Percentiles rank a stretch among this genome's conserved stretches.
phyloP scores from a whole-genome alignment of 1,140 invertebrate genomes.

The Nymphalis io region DNA sequence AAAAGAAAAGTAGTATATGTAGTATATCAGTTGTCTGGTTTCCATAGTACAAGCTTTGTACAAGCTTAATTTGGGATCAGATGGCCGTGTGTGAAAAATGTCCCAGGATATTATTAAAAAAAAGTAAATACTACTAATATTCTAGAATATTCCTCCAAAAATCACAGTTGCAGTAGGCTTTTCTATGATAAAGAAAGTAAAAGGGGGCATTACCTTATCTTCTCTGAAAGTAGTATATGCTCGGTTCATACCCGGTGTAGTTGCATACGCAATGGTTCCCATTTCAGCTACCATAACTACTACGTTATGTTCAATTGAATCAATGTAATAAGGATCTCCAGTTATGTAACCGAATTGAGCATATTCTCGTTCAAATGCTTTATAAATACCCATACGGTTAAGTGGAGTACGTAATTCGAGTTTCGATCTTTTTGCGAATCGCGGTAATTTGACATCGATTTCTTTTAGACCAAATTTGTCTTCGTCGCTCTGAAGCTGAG shows the following conservation, averaged over 20 bases:
- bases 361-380: conserved; percentile 82
- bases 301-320: conserved; percentile 84
- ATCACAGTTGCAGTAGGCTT: conserved; percentile 81
- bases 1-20: no score
- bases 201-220: conserved; percentile 78
- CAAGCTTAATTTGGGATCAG: no score
- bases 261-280: conserved; percentile 87
- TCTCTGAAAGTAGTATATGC: conserved; percentile 79
- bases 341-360: conserved; percentile 77
- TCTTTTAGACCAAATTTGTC: conserved; percentile 58
- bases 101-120: no score
- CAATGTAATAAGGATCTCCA: conserved; percentile 80
- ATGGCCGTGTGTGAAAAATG: no score
- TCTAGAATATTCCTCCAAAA: conserved; percentile 75
- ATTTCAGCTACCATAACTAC: conserved; percentile 89
- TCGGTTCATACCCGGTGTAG: conserved; percentile 68
- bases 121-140: no score
- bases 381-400: conserved; percentile 83
- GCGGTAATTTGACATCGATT: conserved; percentile 84
- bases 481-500: conserved; percentile 63
- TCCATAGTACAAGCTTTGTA: no score
- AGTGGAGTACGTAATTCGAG: conserved; percentile 82
- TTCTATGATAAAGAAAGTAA: conserved; percentile 82
- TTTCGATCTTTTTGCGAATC: conserved; percentile 84
- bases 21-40: no score